A percentile compares a stretch with the other conserved stretches of the same genome.
Conservation (phyloP, 2,888 invertebrate genomes). For the Sialis lutaria region DNA sequence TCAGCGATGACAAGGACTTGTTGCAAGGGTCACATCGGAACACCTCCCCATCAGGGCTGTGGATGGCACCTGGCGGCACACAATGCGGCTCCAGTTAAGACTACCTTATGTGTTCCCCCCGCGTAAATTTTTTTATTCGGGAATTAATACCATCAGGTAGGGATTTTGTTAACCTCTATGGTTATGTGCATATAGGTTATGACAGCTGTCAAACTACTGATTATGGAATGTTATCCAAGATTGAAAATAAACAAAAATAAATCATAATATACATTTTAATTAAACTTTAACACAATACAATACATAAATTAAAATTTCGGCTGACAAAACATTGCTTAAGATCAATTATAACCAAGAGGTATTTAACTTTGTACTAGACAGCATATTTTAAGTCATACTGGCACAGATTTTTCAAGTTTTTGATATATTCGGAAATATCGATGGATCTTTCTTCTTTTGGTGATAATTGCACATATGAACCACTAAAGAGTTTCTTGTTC, state of each 20-base stretch:
- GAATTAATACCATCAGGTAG: background rate
- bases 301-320: too few relatives aligned
- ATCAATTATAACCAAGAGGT: too few relatives aligned
- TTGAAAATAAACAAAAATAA: too few relatives aligned
- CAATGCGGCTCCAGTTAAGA: slow-evolving; percentile 18
- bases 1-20: slow-evolving; percentile 74
- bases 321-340: too few relatives aligned
- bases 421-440: background rate
- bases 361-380: too few relatives aligned
- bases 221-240: too few relatives aligned
- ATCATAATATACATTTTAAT: too few relatives aligned
- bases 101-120: background rate
- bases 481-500: slow-evolving; percentile 20
- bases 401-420: background rate
- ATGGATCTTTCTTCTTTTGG: slow-evolving; percentile 13
- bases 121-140: background rate
- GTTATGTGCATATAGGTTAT: too few relatives aligned
- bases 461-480: slow-evolving; percentile 21
- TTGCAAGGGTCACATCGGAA: slow-evolving; percentile 84
- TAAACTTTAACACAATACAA: too few relatives aligned
- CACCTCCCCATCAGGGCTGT: slow-evolving; percentile 48
- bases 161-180: too few relatives aligned
- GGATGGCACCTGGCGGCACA: slow-evolving; percentile 37
- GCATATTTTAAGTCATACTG: too few relatives aligned
- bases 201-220: too few relatives aligned